Base-by-base conservation (phyloP, 2,797 vertebrate species). In the Sylvia borin region DNA sequence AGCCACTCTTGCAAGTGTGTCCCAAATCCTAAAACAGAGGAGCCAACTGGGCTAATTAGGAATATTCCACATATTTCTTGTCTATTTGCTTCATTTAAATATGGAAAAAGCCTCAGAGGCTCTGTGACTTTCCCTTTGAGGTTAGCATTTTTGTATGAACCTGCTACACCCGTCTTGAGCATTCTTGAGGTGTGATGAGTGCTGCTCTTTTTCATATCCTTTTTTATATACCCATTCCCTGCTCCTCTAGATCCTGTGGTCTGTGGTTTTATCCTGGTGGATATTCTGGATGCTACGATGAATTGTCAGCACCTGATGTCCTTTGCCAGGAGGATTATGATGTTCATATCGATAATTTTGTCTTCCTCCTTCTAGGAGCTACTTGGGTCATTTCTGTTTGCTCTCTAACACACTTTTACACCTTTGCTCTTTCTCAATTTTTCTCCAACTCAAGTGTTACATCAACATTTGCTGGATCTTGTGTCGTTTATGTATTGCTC, bases 201-300 rank as follows among this genome's bases (percentile, higher is more conserved):
- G 34, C 34, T 60, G 11, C 8, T 12, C 32, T 42, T 51, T 77
- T 88, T 47, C 8, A n/a, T 50, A 42, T 38, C 19, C 29, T 47
- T 29, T 43, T 43, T 77, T 20, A 21, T 16, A 26, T 20, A 48
- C 7, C 1, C 31, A 58, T 78, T 82, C 31, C 16, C 24, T 72
- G 12, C 54, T 82, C 4, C 34, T 88, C 36, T 45, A 57, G 19
- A 40, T 81, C 31, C 54, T 29, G 3, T 22, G 43, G 8, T 57
- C 42, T 76, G 36, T 71, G 58, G 3, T 68, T 83, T 83, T 20
- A 11, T 68, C 60, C 32, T 27, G 47, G 20, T 55, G 29, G 29
- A 21, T 54, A 11, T 34, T 12, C 25, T n/a, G 19, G 16, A 24
- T 58, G 11, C 29, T 64, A 20, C 0, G 0, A 26, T 31, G 64